Percentiles rank a stretch among this genome's conserved stretches.
These are phyloP conservation scores for Baccha elongata DNA, from an alignment of 2,888 invertebrate genomes.

Conservation along the genomic window DNA sequence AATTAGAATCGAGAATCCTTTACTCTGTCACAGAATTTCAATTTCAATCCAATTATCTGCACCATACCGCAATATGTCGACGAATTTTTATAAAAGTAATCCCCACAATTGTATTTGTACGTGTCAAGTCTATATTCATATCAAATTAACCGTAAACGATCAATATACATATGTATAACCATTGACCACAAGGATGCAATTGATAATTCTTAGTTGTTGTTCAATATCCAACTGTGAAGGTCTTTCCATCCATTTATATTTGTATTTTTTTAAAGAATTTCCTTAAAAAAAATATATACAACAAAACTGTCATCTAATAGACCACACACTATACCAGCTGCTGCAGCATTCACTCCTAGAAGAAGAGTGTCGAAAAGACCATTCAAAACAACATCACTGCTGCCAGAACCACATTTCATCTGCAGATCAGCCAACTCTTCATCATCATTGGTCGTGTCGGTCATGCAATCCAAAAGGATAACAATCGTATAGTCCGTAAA, in stretches of 20 bases:
- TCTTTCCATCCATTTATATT: neutral
- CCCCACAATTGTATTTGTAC: constrained; percentile 14
- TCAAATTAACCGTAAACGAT: constrained; percentile 67
- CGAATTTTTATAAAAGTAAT: constrained; percentile 17
- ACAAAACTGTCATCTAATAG: constrained; percentile 39
- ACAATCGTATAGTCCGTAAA: constrained; percentile 55
- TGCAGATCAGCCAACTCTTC: constrained; percentile 55
- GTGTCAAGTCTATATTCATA: constrained; percentile 36
- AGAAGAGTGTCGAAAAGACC: constrained; percentile 54
- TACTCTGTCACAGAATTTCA: neutral
- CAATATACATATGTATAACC: constrained; percentile 59
- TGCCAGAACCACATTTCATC: constrained; percentile 64
- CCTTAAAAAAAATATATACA: constrained; percentile 7
- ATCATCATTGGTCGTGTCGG: constrained; percentile 26
- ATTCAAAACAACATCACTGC: constrained; percentile 44
- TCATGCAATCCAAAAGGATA: constrained; percentile 38
- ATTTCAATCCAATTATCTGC: constrained; percentile 47
- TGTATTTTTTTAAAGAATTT: neutral
- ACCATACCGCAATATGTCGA: constrained; percentile 41
- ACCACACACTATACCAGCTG: constrained; percentile 13
- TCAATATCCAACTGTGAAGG: constrained; percentile 8
- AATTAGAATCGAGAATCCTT: neutral
- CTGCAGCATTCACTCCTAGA: neutral
- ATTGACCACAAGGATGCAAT: constrained; percentile 65
- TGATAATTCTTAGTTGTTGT: constrained; percentile 61